phyloP scores from a whole-genome alignment of 2,113 vertebrate species.

The Poecile atricapillus region DNA sequence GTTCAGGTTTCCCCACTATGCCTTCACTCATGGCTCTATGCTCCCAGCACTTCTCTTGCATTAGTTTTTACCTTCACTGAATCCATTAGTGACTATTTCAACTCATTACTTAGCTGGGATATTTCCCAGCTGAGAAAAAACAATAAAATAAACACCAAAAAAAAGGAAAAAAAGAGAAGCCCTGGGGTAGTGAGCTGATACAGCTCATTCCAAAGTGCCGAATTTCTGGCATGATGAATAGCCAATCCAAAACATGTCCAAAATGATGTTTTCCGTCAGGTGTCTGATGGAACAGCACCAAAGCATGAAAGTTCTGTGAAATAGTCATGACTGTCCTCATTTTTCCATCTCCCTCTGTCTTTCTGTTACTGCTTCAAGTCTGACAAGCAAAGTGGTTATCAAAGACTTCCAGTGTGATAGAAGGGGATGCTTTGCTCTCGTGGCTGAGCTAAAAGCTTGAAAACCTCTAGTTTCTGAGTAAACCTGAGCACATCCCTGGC shows the following conservation, averaged over 20 bases:
- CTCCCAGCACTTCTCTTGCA: not conserved
- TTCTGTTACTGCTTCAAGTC: not conserved
- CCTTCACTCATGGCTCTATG: not conserved
- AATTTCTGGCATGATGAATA: not conserved
- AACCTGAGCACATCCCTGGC: rapidly evolving
- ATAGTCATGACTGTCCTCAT: not conserved
- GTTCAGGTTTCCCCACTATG: not conserved
- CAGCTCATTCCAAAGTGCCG: not conserved
- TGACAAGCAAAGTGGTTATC: not conserved
- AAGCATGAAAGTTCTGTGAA: not conserved
- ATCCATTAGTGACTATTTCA: not conserved
- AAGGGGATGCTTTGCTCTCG: not conserved
- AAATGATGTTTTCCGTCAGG: not conserved
- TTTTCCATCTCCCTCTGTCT: not conserved
- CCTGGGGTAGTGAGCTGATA: not conserved
- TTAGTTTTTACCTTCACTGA: not conserved
- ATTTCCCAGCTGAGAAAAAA: not conserved
- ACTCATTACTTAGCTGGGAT: not conserved
- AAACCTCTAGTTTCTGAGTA: rapidly evolving
- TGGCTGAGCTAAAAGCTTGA: not conserved
- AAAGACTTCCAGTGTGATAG: not conserved
- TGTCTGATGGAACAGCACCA: not conserved
- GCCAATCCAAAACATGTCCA: not conserved
- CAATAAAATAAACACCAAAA: not conserved
- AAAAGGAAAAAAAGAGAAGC: rapidly evolving